A percentile compares a stretch with the other conserved stretches of the same genome.
Conservation (phyloP, 1,140 invertebrate genomes). For the Drosophila nebulosa region DNA sequence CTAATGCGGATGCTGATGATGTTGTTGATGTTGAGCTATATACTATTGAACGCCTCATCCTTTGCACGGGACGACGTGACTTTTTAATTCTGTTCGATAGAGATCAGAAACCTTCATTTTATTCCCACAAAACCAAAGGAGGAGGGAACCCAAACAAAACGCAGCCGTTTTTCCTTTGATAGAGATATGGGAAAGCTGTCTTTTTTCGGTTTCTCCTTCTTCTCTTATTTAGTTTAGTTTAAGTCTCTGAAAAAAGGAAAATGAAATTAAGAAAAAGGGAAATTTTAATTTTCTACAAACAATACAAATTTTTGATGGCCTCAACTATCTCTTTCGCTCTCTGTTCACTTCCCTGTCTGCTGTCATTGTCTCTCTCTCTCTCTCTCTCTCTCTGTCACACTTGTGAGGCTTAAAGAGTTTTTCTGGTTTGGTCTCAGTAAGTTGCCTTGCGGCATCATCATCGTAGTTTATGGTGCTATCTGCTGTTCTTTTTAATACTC, state of each 20-base stretch:
- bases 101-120: slow-evolving; percentile 65
- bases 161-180: not conserved
- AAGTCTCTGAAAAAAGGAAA: not conserved
- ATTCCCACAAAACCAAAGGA: slow-evolving; percentile 10
- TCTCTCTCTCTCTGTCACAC: not conserved
- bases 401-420: not conserved
- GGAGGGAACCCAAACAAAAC: not conserved
- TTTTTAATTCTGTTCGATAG: slow-evolving; percentile 43
- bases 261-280: not conserved
- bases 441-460: slow-evolving; percentile 8
- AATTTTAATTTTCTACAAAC: slow-evolving; percentile 1
- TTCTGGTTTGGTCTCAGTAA: not conserved
- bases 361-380: not conserved
- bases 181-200: not conserved
- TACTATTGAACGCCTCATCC: slow-evolving; percentile 64
- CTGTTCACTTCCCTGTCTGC: not conserved
- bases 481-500: not conserved
- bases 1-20: slow-evolving; percentile 54
- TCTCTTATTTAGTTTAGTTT: not conserved
- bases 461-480: slow-evolving; percentile 15
- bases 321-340: not conserved
- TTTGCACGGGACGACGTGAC: slow-evolving; percentile 70
- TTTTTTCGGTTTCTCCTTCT: not conserved
- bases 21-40: slow-evolving; percentile 41
- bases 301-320: not conserved